Percentiles rank a stretch among this genome's conserved stretches.
phyloP scores from a whole-genome alignment of 2,888 invertebrate genomes.

The Argyra leucocephala region DNA sequence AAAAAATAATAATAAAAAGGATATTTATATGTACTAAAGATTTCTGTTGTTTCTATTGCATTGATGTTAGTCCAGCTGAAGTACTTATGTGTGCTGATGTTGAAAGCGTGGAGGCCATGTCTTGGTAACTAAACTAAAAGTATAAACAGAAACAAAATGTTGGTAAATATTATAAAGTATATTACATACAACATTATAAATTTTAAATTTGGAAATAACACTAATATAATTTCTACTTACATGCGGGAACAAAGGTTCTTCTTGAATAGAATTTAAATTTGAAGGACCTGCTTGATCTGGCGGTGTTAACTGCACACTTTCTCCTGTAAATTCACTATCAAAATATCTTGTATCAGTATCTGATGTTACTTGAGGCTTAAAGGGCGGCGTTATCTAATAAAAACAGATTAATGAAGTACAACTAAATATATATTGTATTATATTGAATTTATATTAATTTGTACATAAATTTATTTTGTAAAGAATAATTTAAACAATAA shows the following conservation, averaged over 20 bases:
- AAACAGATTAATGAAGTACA: constrained; percentile 23
- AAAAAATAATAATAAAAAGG: constrained; percentile 5
- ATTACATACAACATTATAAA: neutral
- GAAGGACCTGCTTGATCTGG: constrained; percentile 56
- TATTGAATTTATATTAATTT: neutral
- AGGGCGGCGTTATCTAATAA: constrained; percentile 75
- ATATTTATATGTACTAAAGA: constrained; percentile 7
- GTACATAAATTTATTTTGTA: too few species aligned
- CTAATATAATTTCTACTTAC: constrained; percentile 26
- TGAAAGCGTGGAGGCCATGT: constrained; percentile 56
- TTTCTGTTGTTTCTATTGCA: constrained; percentile 37
- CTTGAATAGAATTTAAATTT: constrained; percentile 55
- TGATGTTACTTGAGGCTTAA: constrained; percentile 85
- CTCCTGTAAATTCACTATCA: constrained; percentile 96
- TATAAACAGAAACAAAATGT: constrained; percentile 14
- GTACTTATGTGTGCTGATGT: constrained; percentile 54
- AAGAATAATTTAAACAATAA: too few species aligned
- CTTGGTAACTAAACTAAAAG: constrained; percentile 72
- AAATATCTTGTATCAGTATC: constrained; percentile 97
- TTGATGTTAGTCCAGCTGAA: constrained; percentile 45
- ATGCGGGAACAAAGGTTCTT: constrained; percentile 59
- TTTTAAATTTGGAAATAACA: neutral
- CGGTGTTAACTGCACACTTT: constrained; percentile 91
- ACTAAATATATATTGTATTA: neutral
- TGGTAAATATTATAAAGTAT: constrained; percentile 1